Evolutionary conservation across 2,113 vertebrate genomes (phyloP).

Genomic region (Tenebrosternarchus preto): DNA sequence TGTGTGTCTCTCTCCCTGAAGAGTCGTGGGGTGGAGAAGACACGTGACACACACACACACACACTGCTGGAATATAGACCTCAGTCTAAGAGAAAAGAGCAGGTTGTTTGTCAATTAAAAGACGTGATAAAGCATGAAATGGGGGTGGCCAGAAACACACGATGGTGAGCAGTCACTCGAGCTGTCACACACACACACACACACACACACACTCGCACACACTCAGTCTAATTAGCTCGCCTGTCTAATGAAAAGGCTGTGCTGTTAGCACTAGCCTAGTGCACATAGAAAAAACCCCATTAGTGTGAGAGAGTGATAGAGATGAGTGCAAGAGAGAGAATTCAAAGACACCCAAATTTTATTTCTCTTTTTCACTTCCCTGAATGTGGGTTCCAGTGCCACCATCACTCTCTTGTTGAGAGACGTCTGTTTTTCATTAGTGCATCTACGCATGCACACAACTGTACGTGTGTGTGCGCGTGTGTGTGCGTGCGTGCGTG

Average conservation of each 20-base stretch:
- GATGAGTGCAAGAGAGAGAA: slow-evolving; percentile 48
- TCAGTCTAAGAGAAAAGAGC: slow-evolving; percentile 82
- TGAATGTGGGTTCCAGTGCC: too few relatives aligned
- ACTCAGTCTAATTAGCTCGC: slow-evolving; percentile 80
- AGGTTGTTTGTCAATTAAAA: slow-evolving; percentile 86
- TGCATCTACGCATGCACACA: too few relatives aligned
- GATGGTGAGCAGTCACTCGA: slow-evolving; percentile 68
- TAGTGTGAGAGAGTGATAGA: slow-evolving; percentile 39
- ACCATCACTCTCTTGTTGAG: too few relatives aligned
- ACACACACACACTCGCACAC: slow-evolving; percentile 62
- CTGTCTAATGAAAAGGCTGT: slow-evolving; percentile 78
- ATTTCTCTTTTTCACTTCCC: background rate
- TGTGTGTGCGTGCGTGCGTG: too few relatives aligned
- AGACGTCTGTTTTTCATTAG: too few relatives aligned
- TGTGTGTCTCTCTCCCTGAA: slow-evolving; percentile 48
- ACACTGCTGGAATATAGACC: slow-evolving; percentile 74
- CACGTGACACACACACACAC: slow-evolving; percentile 57
- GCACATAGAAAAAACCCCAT: slow-evolving; percentile 13
- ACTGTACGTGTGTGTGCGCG: too few relatives aligned
- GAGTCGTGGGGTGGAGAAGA: slow-evolving; percentile 51
- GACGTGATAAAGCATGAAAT: slow-evolving; percentile 85
- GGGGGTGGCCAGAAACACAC: slow-evolving; percentile 77
- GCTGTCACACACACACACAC: slow-evolving; percentile 68
- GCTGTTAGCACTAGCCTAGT: slow-evolving; percentile 66
- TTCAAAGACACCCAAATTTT: background rate